Conservation (phyloP, 2,113 vertebrate genomes). For the Etheostoma cragini region DNA sequence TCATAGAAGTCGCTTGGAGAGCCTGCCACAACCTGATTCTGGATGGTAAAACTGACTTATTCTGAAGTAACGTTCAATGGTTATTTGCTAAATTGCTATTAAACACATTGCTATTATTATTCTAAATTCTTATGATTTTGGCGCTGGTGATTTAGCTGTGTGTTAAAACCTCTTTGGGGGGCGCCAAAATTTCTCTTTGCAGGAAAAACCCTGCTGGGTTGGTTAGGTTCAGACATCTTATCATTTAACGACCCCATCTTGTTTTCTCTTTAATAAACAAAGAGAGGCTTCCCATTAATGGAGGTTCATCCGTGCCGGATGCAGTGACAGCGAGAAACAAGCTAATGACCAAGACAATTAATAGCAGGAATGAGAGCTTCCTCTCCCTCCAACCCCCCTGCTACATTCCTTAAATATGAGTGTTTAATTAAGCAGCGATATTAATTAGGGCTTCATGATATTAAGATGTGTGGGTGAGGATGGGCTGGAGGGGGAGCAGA, state of each 20-base stretch:
- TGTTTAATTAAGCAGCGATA: conserved; percentile 84
- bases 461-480: conserved; percentile 61
- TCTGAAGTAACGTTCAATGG: too few species aligned
- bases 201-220: background rate
- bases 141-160: too few species aligned
- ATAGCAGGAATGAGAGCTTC: conserved; percentile 56
- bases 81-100: too few species aligned
- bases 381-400: conserved; percentile 32
- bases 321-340: conserved; percentile 46
- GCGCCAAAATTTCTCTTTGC: too few species aligned
- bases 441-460: conserved; percentile 81
- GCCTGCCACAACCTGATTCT: too few species aligned
- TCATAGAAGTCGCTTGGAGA: too few species aligned
- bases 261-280: conserved; percentile 20
- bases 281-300: conserved; percentile 12
- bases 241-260: background rate
- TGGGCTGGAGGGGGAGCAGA: conserved; percentile 29
- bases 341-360: conserved; percentile 72
- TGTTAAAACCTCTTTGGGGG: too few species aligned
- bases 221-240: background rate
- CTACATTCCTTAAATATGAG: conserved; percentile 80
- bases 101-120: too few species aligned
- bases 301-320: conserved; percentile 38
- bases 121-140: too few species aligned
- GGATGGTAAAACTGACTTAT: too few species aligned